A percentile compares a stretch with the other conserved stretches of the same genome.
Evolutionary conservation across 64 coral and sea anemone species (phyloP).

Genomic region (Stichodactyla helianthus): DNA sequence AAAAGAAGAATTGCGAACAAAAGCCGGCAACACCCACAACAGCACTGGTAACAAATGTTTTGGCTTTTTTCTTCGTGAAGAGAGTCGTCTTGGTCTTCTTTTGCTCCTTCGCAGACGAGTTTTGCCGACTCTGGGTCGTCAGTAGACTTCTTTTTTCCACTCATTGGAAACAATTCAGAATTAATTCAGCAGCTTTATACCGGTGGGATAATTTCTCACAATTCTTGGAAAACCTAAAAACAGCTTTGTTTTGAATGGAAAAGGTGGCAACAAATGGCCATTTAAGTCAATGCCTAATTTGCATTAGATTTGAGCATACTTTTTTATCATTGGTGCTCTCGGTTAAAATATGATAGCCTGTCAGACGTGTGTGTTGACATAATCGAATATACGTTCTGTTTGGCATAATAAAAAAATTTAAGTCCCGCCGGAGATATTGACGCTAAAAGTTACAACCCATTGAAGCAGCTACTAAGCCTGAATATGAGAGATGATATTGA

Average conservation of each 20-base stretch:
- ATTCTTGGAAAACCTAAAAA: not conserved
- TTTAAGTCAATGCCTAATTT: not conserved
- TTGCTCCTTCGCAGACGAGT: not conserved
- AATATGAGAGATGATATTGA: no score
- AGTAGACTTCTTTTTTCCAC: not conserved
- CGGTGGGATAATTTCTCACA: not conserved
- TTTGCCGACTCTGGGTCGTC: slow-evolving; percentile 2
- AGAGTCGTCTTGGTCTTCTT: not conserved
- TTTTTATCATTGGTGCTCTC: not conserved
- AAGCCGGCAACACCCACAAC: slow-evolving; percentile 1
- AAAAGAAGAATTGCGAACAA: slow-evolving; percentile 6
- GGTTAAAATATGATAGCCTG: not conserved
- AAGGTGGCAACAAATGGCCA: not conserved
- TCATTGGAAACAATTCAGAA: not conserved
- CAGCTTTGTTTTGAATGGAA: not conserved
- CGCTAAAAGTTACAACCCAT: no score
- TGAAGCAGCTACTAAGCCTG: no score
- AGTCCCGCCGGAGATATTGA: no score
- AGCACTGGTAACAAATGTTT: not conserved
- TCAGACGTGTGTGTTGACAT: not conserved
- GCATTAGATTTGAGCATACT: not conserved
- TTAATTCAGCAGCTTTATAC: not conserved
- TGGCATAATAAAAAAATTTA: no score
- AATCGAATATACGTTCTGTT: not conserved
- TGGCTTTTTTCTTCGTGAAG: not conserved